These are phyloP conservation scores for Clytia hemisphaerica DNA, from an alignment of 30 jellyfish, hydroid and myxozoan genomes.

Conservation along the genomic window DNA sequence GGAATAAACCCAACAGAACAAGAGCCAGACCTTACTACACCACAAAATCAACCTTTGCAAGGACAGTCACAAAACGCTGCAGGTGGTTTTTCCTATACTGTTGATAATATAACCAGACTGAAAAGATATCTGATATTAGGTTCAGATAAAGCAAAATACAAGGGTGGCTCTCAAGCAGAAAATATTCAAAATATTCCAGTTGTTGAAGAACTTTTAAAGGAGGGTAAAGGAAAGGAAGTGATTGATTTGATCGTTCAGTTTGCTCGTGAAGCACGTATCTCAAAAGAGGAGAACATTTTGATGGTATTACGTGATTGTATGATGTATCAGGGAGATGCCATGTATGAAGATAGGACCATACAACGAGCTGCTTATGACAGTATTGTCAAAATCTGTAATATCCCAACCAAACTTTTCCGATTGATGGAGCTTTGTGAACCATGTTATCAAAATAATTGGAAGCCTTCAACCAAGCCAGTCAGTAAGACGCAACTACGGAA, in stretches of 20 bases:
- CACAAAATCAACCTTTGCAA: too few species aligned
- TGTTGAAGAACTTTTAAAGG: not conserved
- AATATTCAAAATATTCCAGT: constrained; percentile 19
- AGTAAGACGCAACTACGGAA: not conserved
- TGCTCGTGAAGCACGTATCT: constrained; percentile 41
- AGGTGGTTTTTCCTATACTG: constrained; percentile 46
- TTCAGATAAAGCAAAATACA: constrained; percentile 47
- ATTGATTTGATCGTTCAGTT: constrained; percentile 23
- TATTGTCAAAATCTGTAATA: constrained; percentile 28
- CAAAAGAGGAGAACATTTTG: constrained; percentile 40
- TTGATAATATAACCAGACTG: constrained; percentile 24
- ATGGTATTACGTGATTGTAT: constrained; percentile 35
- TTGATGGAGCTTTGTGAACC: constrained; percentile 40
- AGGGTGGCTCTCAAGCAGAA: constrained; percentile 22
- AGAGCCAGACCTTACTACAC: too few species aligned
- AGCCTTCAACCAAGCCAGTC: too few species aligned
- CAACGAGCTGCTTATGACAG: constrained; percentile 35
- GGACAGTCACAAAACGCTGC: too few species aligned
- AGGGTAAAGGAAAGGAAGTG: constrained; percentile 35
- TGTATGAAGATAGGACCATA: constrained; percentile 18
- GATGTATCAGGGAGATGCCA: constrained; percentile 35
- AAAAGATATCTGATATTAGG: constrained; percentile 53
- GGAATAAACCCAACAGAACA: too few species aligned
- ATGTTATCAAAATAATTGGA: too few species aligned
- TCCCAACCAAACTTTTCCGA: constrained; percentile 44